Evolutionary conservation across 1,140 invertebrate genomes (phyloP).

Genomic region (Drosophila nigromelanica): DNA sequence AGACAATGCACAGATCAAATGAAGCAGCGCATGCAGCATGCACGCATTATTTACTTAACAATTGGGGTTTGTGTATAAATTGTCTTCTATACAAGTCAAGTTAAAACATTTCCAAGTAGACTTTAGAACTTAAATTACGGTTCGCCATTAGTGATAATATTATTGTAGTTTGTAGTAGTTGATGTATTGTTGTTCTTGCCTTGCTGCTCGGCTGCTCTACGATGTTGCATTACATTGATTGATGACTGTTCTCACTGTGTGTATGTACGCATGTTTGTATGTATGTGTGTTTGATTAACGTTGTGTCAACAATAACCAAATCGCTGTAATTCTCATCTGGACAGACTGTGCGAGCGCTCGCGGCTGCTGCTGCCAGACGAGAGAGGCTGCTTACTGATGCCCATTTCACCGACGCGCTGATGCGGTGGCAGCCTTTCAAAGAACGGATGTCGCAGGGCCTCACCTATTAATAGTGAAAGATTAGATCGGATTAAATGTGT

Average conservation of each 20-base stretch:
- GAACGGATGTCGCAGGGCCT: conserved; percentile 96
- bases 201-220: conserved; percentile 19
- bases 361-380: conserved; percentile 83
- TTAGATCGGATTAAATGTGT: neutral
- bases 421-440: conserved; percentile 93
- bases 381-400: conserved; percentile 64
- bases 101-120: conserved; percentile 61
- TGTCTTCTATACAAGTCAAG: conserved; percentile 74
- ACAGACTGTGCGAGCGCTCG: conserved; percentile 82
- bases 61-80: conserved; percentile 57
- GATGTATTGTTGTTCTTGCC: conserved; percentile 16
- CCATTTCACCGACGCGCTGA: conserved; percentile 87
- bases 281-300: conserved; percentile 59
- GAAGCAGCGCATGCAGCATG: conserved; percentile 51
- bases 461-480: conserved; percentile 79
- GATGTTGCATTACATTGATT: conserved; percentile 41
- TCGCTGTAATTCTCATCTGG: conserved; percentile 84
- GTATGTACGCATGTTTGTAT: conserved; percentile 57
- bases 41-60: conserved; percentile 42
- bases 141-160: conserved; percentile 39
- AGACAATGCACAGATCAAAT: conserved; percentile 58
- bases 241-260: conserved; percentile 43
- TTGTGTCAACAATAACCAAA: conserved; percentile 84
- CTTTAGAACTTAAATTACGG: conserved; percentile 67
- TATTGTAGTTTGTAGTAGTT: conserved; percentile 11